Percentiles rank a stretch among this genome's conserved stretches.
These are phyloP conservation scores for Thryonomys swinderianus DNA, from an alignment of 2,113 vertebrate genomes.

Conservation along the genomic window DNA sequence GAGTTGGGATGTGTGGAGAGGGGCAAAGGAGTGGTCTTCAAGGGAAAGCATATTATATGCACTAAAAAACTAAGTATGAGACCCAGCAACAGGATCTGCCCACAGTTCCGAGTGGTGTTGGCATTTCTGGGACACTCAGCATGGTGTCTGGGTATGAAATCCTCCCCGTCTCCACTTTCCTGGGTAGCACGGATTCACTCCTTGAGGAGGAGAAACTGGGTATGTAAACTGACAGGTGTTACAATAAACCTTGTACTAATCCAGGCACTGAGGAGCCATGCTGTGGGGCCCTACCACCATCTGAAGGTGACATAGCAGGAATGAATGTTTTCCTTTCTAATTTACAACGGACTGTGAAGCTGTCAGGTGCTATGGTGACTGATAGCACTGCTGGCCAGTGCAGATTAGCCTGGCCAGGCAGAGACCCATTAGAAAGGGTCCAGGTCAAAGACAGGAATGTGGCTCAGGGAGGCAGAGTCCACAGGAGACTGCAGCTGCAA, in stretches of 20 bases:
- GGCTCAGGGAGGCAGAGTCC: neutral
- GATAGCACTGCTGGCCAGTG: neutral
- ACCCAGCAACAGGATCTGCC: neutral
- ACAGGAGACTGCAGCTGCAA: constrained; percentile 30
- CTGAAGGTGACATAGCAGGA: constrained; percentile 14
- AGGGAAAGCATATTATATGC: neutral
- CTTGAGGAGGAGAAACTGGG: neutral
- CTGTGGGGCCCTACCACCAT: neutral
- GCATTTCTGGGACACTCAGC: neutral
- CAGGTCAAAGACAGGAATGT: constrained; percentile 66
- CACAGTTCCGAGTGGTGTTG: neutral
- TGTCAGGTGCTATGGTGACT: constrained; percentile 39
- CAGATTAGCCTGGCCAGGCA: constrained; percentile 15
- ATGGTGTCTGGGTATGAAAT: neutral
- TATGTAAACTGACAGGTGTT: constrained; percentile 56
- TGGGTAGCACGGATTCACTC: neutral
- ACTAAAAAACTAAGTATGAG: neutral
- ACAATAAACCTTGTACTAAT: constrained; percentile 28
- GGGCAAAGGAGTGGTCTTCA: neutral
- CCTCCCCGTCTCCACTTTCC: neutral
- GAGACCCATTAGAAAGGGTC: neutral
- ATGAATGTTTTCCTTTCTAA: constrained; percentile 56
- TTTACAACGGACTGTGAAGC: constrained; percentile 45
- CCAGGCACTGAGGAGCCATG: neutral
- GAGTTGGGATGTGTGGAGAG: no score